These are phyloP conservation scores for Gymnocheta viridis DNA, from an alignment of 2,888 invertebrate genomes.

Conservation along the genomic window DNA sequence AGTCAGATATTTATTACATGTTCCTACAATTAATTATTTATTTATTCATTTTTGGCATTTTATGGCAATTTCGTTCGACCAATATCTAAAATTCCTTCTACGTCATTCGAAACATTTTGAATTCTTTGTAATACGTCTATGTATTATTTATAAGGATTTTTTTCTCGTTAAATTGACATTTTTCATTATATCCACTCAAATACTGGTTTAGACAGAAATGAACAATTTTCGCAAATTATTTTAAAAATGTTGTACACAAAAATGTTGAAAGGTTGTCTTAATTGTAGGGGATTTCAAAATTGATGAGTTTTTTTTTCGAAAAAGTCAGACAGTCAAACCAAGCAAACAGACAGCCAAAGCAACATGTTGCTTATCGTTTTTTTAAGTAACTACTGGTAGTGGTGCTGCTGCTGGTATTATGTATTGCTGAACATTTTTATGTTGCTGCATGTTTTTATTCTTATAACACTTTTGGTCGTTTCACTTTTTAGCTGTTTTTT, in stretches of 20 bases:
- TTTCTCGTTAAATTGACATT: constrained; percentile 64
- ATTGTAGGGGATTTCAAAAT: constrained; percentile 69
- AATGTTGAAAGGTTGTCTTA: constrained; percentile 70
- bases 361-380: constrained; percentile 60
- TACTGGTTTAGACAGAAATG: constrained; percentile 15
- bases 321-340: constrained; percentile 13
- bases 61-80: no score
- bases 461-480: constrained; percentile 11
- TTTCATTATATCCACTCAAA: constrained; percentile 61
- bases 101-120: constrained; percentile 47
- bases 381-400: constrained; percentile 1
- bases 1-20: no score
- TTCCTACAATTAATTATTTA: no score
- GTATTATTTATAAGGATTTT: not conserved
- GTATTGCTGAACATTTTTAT: constrained; percentile 11
- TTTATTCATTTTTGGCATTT: no score
- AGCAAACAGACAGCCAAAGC: constrained; percentile 28
- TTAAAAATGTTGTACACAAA: constrained; percentile 70
- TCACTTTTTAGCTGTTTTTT: constrained; percentile 10
- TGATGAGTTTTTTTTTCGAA: constrained; percentile 59
- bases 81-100: no score
- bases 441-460: constrained; percentile 26
- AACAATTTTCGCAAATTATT: constrained; percentile 63
- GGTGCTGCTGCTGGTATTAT: constrained; percentile 3
- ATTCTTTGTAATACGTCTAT: constrained; percentile 3